These are phyloP conservation scores for Galbula dea DNA, from an alignment of 2,113 vertebrate genomes.

Conservation along the genomic window DNA sequence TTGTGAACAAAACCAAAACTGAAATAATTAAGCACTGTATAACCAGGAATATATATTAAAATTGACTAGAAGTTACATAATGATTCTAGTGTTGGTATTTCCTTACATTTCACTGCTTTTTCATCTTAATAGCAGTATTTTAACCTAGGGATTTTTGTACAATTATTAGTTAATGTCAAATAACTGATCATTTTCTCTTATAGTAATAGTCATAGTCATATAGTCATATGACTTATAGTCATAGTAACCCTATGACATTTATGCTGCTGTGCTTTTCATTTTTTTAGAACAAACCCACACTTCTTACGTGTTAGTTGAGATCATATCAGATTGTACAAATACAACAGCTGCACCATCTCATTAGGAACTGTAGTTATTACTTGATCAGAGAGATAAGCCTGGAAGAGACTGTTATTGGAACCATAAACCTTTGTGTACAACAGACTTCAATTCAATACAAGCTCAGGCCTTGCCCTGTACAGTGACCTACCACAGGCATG, in stretches of 20 bases:
- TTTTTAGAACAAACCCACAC: not conserved
- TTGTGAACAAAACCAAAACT: not conserved
- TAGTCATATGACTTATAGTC: too few relatives aligned
- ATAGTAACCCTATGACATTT: not conserved
- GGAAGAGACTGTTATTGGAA: not conserved
- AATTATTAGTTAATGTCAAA: not conserved
- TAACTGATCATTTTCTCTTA: accelerated
- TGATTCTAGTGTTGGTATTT: not conserved
- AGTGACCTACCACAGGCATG: not conserved
- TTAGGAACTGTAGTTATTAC: not conserved
- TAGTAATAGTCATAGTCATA: too few relatives aligned
- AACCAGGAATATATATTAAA: not conserved
- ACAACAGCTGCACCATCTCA: not conserved
- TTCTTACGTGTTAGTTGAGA: not conserved
- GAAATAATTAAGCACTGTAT: not conserved
- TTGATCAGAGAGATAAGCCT: not conserved
- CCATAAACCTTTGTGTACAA: not conserved
- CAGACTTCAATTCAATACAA: not conserved
- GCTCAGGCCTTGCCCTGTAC: not conserved
- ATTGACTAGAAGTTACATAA: not conserved
- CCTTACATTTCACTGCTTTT: not conserved
- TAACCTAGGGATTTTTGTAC: not conserved
- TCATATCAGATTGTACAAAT: not conserved
- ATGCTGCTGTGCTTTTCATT: not conserved
- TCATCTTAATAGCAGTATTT: not conserved